These are phyloP conservation scores for Bufotes viridis DNA, from an alignment of 2,797 vertebrate genomes.

Conservation along the genomic window DNA sequence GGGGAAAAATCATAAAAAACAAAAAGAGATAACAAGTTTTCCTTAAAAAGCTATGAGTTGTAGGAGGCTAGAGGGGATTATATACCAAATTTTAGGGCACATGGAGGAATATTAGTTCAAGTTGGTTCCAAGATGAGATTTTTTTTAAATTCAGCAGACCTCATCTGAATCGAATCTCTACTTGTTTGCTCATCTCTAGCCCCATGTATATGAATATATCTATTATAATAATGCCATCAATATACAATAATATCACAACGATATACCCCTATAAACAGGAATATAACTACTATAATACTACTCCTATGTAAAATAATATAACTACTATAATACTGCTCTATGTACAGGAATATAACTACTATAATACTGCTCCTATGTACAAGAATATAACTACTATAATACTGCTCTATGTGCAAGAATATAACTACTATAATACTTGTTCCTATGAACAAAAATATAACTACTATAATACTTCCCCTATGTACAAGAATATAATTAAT, in stretches of 20 bases:
- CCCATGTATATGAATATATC: not conserved
- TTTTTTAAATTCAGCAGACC: too few relatives aligned
- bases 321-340: not conserved
- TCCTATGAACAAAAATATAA: not conserved
- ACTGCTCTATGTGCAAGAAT: not conserved
- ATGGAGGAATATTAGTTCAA: too few relatives aligned
- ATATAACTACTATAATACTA: not conserved
- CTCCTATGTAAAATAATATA: not conserved
- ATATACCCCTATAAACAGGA: too few relatives aligned
- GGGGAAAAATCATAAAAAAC: too few relatives aligned
- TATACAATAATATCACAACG: too few relatives aligned
- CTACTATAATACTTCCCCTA: not conserved
- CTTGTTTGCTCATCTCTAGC: too few relatives aligned
- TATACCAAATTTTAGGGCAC: too few relatives aligned
- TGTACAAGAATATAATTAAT: conserved; percentile 2
- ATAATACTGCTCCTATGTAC: not conserved
- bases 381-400: conserved; percentile 7
- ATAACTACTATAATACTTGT: not conserved
- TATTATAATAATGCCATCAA: not conserved
- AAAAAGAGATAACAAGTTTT: too few relatives aligned
- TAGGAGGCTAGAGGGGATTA: too few relatives aligned
- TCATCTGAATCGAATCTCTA: too few relatives aligned
- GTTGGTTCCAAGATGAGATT: too few relatives aligned
- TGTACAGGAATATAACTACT: conserved; percentile 5
- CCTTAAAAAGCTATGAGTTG: too few relatives aligned